phyloP scores from a whole-genome alignment of 2,113 vertebrate species.

The Mixornis gularis region DNA sequence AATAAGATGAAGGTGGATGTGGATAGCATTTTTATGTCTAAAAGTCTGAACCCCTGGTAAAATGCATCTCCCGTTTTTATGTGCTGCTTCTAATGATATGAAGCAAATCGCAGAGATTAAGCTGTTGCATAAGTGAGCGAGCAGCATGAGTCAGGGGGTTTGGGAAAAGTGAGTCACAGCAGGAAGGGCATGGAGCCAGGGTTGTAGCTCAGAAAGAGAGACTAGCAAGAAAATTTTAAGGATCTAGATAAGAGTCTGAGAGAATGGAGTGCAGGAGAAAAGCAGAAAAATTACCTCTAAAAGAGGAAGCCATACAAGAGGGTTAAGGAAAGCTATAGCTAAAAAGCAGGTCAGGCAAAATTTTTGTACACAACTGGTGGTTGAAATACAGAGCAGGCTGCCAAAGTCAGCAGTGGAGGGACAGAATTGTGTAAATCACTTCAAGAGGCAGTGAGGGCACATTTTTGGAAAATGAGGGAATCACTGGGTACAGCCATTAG shows the following conservation, averaged over 20 bases:
- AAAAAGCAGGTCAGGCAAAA: constrained; percentile 46
- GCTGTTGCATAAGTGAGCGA: constrained; percentile 73
- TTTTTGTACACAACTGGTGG: constrained; percentile 36
- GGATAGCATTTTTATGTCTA: neutral
- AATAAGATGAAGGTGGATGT: neutral
- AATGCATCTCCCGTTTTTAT: constrained; percentile 36
- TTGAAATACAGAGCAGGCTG: constrained; percentile 36
- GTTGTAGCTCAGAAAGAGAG: constrained; percentile 32
- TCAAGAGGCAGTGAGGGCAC: constrained; percentile 39
- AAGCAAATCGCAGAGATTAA: constrained; percentile 74
- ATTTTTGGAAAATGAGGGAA: constrained; percentile 71
- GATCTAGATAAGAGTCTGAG: constrained; percentile 39
- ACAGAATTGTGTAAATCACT: constrained; percentile 63
- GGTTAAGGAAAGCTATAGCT: neutral
- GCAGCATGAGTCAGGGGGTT: constrained; percentile 77
- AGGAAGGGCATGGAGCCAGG: constrained; percentile 45
- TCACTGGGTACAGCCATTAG: constrained; percentile 64
- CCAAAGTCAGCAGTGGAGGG: constrained; percentile 68
- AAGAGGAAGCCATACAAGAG: neutral
- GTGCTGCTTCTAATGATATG: constrained; percentile 60
- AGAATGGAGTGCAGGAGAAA: neutral
- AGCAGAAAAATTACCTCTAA: neutral
- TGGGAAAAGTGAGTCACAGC: constrained; percentile 76
- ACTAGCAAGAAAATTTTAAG: constrained; percentile 31
- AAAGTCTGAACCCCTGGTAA: neutral